phyloP scores from a whole-genome alignment of 1,140 invertebrate species.

The Drosophila rhopaloa region DNA sequence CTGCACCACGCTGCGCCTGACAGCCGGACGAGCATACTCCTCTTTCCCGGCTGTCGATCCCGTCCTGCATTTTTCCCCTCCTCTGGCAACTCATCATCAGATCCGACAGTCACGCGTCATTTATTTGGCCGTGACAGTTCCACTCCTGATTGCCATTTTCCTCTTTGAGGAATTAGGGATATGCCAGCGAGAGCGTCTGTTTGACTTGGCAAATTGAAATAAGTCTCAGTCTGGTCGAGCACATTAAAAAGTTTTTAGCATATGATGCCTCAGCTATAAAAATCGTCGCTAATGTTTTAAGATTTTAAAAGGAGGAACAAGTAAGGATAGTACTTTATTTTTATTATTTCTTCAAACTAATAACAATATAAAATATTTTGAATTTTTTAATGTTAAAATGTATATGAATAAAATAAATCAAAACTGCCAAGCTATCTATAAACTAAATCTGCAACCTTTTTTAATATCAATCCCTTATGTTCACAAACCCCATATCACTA shows the following conservation, averaged over 20 bases:
- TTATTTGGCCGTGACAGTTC: conserved; percentile 57
- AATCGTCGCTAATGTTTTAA: not conserved
- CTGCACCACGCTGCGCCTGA: conserved; percentile 49
- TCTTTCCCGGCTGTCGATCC: conserved; percentile 4
- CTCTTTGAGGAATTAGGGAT: conserved; percentile 1
- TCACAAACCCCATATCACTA: not conserved
- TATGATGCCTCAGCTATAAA: not conserved
- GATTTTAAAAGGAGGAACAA: not conserved
- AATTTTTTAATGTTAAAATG: too few species aligned
- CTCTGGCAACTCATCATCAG: not conserved
- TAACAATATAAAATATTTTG: too few species aligned
- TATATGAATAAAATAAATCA: too few species aligned
- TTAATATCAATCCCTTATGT: not conserved
- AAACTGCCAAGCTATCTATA: too few species aligned
- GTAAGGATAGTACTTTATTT: too few species aligned
- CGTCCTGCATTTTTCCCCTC: not conserved
- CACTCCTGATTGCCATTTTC: conserved; percentile 23
- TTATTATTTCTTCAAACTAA: too few species aligned
- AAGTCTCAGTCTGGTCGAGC: not conserved
- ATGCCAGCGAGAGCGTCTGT: not conserved
- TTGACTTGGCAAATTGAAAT: conserved; percentile 15
- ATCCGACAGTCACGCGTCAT: conserved; percentile 60
- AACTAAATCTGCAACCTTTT: too few species aligned
- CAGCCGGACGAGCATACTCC: conserved; percentile 23
- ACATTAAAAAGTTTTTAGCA: not conserved